Evolutionary conservation across 53 echinoderm and acorn worm species (phyloP).

Genomic region (Holothuria leucospilota): DNA sequence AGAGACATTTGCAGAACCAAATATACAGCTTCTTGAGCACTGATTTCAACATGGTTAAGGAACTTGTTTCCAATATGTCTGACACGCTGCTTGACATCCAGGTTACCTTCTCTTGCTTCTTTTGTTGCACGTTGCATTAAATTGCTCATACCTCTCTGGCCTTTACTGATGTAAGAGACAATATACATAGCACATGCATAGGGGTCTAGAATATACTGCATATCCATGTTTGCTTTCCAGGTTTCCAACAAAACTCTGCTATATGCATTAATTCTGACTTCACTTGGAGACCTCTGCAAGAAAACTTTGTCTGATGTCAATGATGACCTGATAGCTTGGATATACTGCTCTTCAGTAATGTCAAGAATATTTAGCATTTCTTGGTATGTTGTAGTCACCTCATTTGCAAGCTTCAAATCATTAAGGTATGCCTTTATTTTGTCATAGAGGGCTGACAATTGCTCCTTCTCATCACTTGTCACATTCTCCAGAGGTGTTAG

Average conservation of each 20-base stretch:
- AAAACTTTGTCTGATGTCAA: constrained; percentile 50
- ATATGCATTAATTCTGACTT: constrained; percentile 56
- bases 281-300: constrained; percentile 47
- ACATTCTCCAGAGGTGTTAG: constrained; percentile 12
- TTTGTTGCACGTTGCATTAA: constrained; percentile 46
- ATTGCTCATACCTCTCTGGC: constrained; percentile 65
- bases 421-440: constrained; percentile 2
- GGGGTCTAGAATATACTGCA: constrained; percentile 48
- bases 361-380: constrained; percentile 37
- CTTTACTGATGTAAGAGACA: constrained; percentile 62
- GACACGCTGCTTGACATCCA: constrained; percentile 44
- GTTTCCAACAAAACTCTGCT: constrained; percentile 52
- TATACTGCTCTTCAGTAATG: constrained; percentile 56
- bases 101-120: constrained; percentile 59
- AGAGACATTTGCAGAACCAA: constrained; percentile 43
- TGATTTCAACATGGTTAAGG: constrained; percentile 47
- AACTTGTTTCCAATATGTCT: constrained; percentile 52
- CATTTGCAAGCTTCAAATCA: constrained; percentile 16
- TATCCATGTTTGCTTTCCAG: constrained; percentile 68
- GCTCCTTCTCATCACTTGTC: not conserved
- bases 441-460: not conserved
- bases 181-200: constrained; percentile 72
- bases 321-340: constrained; percentile 33
- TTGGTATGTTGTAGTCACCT: constrained; percentile 10
- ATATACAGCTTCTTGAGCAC: constrained; percentile 63